These are phyloP conservation scores for mouse (Mus musculus) DNA, from an alignment of 2,113 vertebrate species.

Conservation along the genomic window GRCm39 chr7:56239501-56240000, in stretches of 20 bases:
- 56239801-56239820: neutral
- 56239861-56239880: neutral
- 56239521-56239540: conserved; percentile 92
- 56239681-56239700: conserved; percentile 89
- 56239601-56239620: conserved; percentile 98
- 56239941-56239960: neutral
- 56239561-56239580: conserved; percentile 93
- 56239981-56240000: neutral
- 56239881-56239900: neutral
- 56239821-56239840: too few species aligned
- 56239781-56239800: neutral
- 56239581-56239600: conserved; percentile 98
- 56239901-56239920: neutral
- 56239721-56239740: conserved; percentile 90
- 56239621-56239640: conserved; percentile 99
- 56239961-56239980: neutral
- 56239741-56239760: neutral
- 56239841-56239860: neutral
- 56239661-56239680: conserved; percentile 97
- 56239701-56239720: conserved; percentile 99
- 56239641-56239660: conserved; percentile 99
- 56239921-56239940: neutral
- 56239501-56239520: conserved; percentile 92
- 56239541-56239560: conserved; percentile 92
- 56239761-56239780: neutral